A percentile compares a stretch with the other conserved stretches of the same genome.
phyloP scores from a whole-genome alignment of 2,888 invertebrate genomes.

The Pandemis corylana region DNA sequence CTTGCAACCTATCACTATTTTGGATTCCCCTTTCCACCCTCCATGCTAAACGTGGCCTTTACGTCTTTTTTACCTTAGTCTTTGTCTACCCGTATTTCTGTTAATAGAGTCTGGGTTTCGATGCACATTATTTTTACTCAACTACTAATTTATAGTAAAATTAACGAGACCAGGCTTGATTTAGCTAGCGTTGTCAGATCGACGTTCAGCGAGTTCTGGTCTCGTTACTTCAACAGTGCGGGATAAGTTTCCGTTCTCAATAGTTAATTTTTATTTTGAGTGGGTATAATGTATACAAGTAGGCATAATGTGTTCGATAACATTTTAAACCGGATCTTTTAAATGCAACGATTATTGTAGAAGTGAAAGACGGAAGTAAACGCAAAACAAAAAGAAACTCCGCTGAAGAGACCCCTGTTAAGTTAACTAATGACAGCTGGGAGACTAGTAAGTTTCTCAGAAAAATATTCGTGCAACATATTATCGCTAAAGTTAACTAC shows the following conservation, averaged over 20 bases:
- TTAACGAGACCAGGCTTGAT: background rate
- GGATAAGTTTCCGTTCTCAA: too few species aligned
- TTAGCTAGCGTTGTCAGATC: background rate
- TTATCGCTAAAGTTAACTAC: background rate
- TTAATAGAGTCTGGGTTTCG: background rate
- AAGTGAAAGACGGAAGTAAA: background rate
- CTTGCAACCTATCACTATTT: too few species aligned
- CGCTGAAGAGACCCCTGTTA: background rate
- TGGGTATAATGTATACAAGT: background rate
- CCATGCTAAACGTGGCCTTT: too few species aligned
- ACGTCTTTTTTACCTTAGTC: too few species aligned
- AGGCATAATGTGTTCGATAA: background rate
- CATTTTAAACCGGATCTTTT: constrained; percentile 17
- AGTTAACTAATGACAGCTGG: background rate
- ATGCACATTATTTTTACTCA: background rate
- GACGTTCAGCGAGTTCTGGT: too few species aligned
- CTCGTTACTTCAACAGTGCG: too few species aligned
- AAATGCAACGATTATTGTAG: constrained; percentile 1
- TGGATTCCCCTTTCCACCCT: too few species aligned
- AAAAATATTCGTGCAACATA: background rate
- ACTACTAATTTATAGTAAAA: background rate
- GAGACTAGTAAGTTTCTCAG: background rate
- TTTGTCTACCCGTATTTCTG: too few species aligned
- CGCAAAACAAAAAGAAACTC: constrained; percentile 1
- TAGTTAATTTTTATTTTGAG: background rate